These are phyloP conservation scores for Fragum fragum DNA, from an alignment of 2,888 invertebrate genomes.

Conservation along the genomic window DNA sequence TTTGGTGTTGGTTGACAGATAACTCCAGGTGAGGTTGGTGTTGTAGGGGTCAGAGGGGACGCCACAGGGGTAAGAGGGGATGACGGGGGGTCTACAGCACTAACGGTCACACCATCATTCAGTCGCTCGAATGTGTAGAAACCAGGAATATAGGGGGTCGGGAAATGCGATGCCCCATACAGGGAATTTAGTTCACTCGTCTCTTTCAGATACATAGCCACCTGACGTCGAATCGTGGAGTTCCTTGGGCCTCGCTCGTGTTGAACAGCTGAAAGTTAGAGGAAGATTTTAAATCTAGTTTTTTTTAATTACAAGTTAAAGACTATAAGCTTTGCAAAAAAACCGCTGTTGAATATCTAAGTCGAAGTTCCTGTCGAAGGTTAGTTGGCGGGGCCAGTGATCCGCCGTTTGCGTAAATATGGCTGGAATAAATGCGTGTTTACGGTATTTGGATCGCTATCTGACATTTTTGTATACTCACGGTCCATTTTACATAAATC, in stretches of 20 bases:
- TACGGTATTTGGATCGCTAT: too few relatives aligned
- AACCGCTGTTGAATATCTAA: too few relatives aligned
- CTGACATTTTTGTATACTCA: too few relatives aligned
- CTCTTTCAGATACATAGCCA: constrained; percentile 93
- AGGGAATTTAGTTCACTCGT: constrained; percentile 81
- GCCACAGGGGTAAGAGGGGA: constrained; percentile 68
- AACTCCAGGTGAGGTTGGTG: constrained; percentile 66
- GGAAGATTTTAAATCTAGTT: too few relatives aligned
- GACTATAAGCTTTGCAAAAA: too few relatives aligned
- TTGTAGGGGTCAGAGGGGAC: constrained; percentile 67
- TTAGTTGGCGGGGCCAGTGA: too few relatives aligned
- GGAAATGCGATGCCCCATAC: constrained; percentile 77
- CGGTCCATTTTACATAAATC: too few relatives aligned
- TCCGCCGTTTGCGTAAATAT: too few relatives aligned
- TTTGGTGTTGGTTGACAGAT: constrained; percentile 87
- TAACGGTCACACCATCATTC: constrained; percentile 78
- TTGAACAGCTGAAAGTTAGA: constrained; percentile 93
- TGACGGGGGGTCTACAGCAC: constrained; percentile 78
- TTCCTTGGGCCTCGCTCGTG: constrained; percentile 99
- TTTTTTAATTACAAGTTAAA: too few relatives aligned
- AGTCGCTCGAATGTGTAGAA: constrained; percentile 77
- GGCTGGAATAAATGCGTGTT: too few relatives aligned
- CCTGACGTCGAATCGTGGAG: constrained; percentile 97
- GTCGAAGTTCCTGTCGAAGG: too few relatives aligned
- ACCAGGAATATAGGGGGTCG: constrained; percentile 81